Evolutionary conservation across 2,113 vertebrate genomes (phyloP), one percentile per base, ranked within the genome.

Genomic region (Colistium nudipinnis): DNA sequence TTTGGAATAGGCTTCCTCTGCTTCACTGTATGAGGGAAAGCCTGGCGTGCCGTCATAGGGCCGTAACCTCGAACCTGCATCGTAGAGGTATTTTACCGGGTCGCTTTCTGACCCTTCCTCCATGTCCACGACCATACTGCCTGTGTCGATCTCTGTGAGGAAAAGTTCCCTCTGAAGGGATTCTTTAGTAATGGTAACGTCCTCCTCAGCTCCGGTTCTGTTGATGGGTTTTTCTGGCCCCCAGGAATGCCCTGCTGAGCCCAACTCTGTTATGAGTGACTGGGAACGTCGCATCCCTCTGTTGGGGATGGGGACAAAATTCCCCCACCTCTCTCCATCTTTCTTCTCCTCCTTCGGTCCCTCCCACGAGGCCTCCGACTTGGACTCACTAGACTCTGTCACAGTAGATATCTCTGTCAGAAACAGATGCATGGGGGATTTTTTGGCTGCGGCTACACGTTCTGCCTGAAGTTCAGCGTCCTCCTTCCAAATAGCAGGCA

Each of bases 391-490:
- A 2, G 87, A 73, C 51, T 93, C 92, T 6, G 73, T 69, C 49
- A 84, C 79, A 12, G 80, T 90, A 1, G 92, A 89, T 82, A 94
- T 89, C 74, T 94, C 93, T 0, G 93, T 94, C 61, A 94, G 78
- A 73, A 94, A 94, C 70, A 94, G 75, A 62, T 94, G 93, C 89
- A 94, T 92, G 6, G 93, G 93, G 47, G 92, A 94, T 78, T 91
- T 93, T 70, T 74, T 91, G 33, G 89, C 86, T 3, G 91, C 81
- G 0, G 87, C 72, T 12, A 90, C 80, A 36, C 66, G 63, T 35
- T 93, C 89, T 14, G 87, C 86, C 60, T 90, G 90, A 62, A 91
- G 79, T 68, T 91, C 90, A 19, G 91, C 92, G 27, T 94, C 92
- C 71, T 94, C 92, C 41, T 85, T 92, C 93, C 93, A 94, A 63